Base-by-base conservation (phyloP, 2,797 vertebrate species). In the Acanthornis magna region DNA sequence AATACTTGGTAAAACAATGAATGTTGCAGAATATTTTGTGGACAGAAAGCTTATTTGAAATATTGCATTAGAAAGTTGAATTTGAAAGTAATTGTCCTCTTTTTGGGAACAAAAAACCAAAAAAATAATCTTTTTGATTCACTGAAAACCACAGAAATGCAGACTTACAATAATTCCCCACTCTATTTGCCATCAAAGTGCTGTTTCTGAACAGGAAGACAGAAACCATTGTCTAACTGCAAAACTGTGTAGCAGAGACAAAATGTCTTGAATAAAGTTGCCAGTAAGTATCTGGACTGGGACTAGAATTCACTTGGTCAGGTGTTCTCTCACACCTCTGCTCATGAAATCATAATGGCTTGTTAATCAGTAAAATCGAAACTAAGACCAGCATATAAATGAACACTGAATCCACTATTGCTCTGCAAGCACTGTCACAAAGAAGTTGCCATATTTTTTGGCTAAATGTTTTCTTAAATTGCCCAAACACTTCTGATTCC, bases 121-220 rank as follows among this genome's bases (percentile, higher is more conserved):
- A 55, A n/a, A n/a, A 3, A 6, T 3, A 0, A 0, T 21, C 14
- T 45, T 73, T 77, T 90, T 62, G 16, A 1, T 70, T 91, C 30
- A 73, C 20, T 68, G 11, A 70, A 73, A 84, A 27, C 9, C 11
- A 71, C n/a, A 55, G 19, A 3, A 14, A 25, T 55, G 43, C 81
- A 74, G 9, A 38, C 32, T 75, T 74, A 45, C 1, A 75, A 13
- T 15, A 50, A 19, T 58, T 54, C 10, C 38, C 16, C 14, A 32
- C 2, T 61, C 29, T 43, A 1, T 1, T 16, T 70, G 10, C 6
- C 57, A 32, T 76, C 38, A 38, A 82, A 91, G 6, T 22, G 10
- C 45, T 93, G 10, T 48, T 93, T 86, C 50, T 77, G 38, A 65
- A 42, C 38, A 38, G 36, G 40, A 82, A 72, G 13, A 16, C 36